Base-by-base conservation (phyloP, 2,113 vertebrate species). In the Chamaea fasciata region DNA sequence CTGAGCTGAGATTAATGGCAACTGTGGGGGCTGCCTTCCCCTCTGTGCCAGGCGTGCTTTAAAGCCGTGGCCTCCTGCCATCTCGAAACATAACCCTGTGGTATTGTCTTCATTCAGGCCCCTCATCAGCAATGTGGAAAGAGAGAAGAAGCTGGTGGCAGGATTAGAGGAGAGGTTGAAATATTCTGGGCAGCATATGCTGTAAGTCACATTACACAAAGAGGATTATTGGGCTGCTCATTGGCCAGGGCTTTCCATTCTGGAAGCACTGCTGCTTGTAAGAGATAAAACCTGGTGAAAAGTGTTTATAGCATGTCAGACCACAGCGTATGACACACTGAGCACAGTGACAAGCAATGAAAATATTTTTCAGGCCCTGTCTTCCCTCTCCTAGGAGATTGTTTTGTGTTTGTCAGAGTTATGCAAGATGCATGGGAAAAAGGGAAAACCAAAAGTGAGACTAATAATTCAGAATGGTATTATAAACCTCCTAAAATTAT, bases 151-250 rank as follows among this genome's bases (percentile, higher is more conserved):
- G 92, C 86, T 91, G 76, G 95, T 94, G 93, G 92, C 65, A 89
- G 95, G 92, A 96, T 96, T 96, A 97, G 92, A 96, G 64, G 71
- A 93, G 90, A 90, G 76, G 90, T 16, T 94, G 96, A 96, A 96
- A 96, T 96, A 95, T 92, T 93, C 95, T 95, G 94, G 93, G 94
- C 95, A 93, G 90, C 95, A 90, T 62, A 76, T 92, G 88, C 92
- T 92, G 53, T 80, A 96, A 92, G 88, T 87, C 69, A 96, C 53
- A 87, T 94, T 95, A 76, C n/a, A 94, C 80, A 90, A 92, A 81
- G 85, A 60, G 49, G 89, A 93, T 89, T 90, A 80, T 15, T 81
- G 85, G 85, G 64, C 64, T 88, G 71, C 15, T 86, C 52, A 18
- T 75, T 96, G 93, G 80, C 22, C 59, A 69, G 33, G 30, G 59